These are phyloP conservation scores for Agraylea sexmaculata DNA, from an alignment of 1,140 invertebrate species.

Conservation along the genomic window DNA sequence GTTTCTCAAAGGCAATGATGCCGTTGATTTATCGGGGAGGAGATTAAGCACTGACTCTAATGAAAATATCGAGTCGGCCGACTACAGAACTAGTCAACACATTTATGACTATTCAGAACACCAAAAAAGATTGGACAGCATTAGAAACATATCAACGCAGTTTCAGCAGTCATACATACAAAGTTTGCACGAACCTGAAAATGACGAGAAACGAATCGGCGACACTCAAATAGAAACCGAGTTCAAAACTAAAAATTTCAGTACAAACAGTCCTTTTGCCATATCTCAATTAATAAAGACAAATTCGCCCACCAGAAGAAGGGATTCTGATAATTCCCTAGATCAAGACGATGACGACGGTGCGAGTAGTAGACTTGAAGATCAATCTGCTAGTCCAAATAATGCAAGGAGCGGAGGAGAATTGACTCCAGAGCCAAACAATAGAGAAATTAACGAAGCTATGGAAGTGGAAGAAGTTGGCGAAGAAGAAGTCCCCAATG, in stretches of 20 bases:
- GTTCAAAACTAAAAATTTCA: conserved; percentile 32
- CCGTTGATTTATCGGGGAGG: conserved; percentile 35
- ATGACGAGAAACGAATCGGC: conserved; percentile 3
- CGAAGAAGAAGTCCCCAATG: conserved; percentile 34
- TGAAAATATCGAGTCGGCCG: conserved; percentile 32
- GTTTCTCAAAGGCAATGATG: conserved; percentile 32
- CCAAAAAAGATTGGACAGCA: conserved; percentile 15
- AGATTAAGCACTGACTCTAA: conserved; percentile 39
- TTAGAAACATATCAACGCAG: conserved; percentile 17
- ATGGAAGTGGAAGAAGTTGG: conserved; percentile 19
- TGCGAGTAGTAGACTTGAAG: conserved; percentile 11
- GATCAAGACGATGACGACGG: conserved; percentile 30
- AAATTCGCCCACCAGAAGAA: conserved; percentile 39
- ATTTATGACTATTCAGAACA: conserved; percentile 17
- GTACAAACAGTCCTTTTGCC: conserved; percentile 42
- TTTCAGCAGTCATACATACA: conserved; percentile 39
- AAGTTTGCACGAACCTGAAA: conserved; percentile 31
- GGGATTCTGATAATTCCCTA: conserved; percentile 33
- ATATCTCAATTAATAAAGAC: conserved; percentile 42
- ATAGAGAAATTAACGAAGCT: conserved; percentile 11
- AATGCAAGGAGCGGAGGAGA: conserved; percentile 7
- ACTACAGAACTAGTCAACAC: conserved; percentile 4
- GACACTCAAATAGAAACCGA: conserved; percentile 14
- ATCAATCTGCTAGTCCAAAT: conserved; percentile 14
- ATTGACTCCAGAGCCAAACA: conserved; percentile 8